phyloP scores from a whole-genome alignment of 2,797 vertebrate genomes.

The Allochrocebus solatus region DNA sequence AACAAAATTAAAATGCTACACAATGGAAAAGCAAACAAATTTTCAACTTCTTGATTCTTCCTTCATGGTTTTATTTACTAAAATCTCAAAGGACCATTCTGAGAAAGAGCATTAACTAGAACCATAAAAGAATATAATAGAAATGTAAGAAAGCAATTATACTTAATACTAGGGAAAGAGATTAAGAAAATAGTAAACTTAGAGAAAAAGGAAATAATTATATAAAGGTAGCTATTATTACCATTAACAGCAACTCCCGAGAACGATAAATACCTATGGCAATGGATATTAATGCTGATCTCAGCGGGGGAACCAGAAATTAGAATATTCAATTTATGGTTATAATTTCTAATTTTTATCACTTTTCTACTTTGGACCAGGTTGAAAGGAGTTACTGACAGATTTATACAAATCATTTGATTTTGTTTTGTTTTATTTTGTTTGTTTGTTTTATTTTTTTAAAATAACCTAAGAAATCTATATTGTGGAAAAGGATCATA shows the following conservation, averaged over 20 bases:
- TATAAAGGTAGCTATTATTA: not conserved
- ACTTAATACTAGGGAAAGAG: not conserved
- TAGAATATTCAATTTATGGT: not conserved
- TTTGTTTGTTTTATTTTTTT: too few relatives aligned
- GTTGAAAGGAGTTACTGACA: not conserved
- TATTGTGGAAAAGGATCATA: not conserved
- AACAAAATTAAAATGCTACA: not conserved
- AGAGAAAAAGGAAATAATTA: not conserved
- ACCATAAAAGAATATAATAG: conserved; percentile 23
- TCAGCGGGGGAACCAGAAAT: not conserved
- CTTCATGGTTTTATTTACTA: not conserved
- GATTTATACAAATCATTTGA: not conserved
- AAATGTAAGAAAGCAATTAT: not conserved
- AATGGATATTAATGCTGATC: not conserved
- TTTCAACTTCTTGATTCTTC: conserved; percentile 3
- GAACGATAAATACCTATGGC: not conserved
- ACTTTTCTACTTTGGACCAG: not conserved
- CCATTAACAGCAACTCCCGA: not conserved
- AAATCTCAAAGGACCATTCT: not conserved
- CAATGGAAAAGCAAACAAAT: not conserved
- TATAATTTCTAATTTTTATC: not conserved
- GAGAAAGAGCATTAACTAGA: not conserved
- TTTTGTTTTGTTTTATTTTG: not conserved
- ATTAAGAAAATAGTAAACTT: not conserved
- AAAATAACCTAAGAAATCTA: not conserved